These are phyloP conservation scores for Anorthoa munda DNA, from an alignment of 2,888 invertebrate species.

Conservation along the genomic window DNA sequence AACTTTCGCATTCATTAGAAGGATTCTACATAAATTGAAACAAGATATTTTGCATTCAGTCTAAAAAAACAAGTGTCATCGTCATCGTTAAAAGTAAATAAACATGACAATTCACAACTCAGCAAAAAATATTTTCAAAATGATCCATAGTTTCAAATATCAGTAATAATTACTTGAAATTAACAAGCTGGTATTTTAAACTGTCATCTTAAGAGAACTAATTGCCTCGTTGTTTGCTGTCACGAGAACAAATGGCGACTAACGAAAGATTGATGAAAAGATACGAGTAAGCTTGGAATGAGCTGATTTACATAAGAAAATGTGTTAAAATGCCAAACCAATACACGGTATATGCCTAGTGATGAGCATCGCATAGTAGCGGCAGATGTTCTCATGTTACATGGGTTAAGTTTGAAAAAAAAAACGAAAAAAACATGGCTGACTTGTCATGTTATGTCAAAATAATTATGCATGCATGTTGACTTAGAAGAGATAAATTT, in stretches of 20 bases:
- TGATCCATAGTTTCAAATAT: constrained; percentile 31
- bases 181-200: constrained; percentile 47
- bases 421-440: not conserved
- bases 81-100: constrained; percentile 12
- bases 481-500: not conserved
- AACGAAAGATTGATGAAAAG: constrained; percentile 54
- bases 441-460: not conserved
- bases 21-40: not conserved
- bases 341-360: constrained; percentile 28
- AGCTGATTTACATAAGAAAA: constrained; percentile 50
- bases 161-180: constrained; percentile 29
- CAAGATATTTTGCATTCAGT: not conserved
- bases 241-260: constrained; percentile 53
- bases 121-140: not conserved
- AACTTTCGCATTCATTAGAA: too few species aligned
- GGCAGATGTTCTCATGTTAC: not conserved
- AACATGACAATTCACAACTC: constrained; percentile 11
- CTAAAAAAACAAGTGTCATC: not conserved
- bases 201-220: constrained; percentile 48
- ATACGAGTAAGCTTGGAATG: constrained; percentile 34
- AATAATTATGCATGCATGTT: not conserved
- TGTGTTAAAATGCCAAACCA: constrained; percentile 25
- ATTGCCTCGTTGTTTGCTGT: constrained; percentile 49
- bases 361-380: not conserved
- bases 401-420: not conserved